Percentiles rank a stretch among this genome's conserved stretches.
phyloP scores from a whole-genome alignment of 1,140 invertebrate species.

The Diachasma alloeum region DNA sequence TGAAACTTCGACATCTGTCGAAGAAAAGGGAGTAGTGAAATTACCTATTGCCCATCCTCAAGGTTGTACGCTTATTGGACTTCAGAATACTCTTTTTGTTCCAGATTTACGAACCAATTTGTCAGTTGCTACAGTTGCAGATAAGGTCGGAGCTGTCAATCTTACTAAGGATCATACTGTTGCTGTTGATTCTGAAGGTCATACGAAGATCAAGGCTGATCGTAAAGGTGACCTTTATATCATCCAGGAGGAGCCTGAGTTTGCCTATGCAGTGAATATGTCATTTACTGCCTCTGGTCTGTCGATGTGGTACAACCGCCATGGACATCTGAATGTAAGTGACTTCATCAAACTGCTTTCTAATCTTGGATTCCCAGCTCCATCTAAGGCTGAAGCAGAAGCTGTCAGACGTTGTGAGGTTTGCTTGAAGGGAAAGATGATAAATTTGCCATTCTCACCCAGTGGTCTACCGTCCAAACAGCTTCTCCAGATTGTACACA shows the following conservation, averaged over 20 bases:
- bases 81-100: constrained; percentile 38
- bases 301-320: constrained; percentile 25
- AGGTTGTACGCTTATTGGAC: constrained; percentile 16
- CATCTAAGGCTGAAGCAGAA: neutral
- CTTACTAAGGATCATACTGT: constrained; percentile 11
- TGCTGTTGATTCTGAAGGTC: neutral
- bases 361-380: neutral
- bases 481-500: constrained; percentile 48
- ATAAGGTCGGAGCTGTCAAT: constrained; percentile 29
- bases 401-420: constrained; percentile 32
- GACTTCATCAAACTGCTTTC: constrained; percentile 13
- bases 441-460: constrained; percentile 39
- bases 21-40: constrained; percentile 19
- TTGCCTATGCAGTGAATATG: neutral
- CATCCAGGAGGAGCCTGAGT: neutral
- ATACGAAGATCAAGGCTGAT: neutral
- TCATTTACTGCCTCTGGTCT: neutral
- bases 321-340: constrained; percentile 28
- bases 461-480: constrained; percentile 29
- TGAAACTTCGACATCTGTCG: constrained; percentile 5
- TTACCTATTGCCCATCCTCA: neutral
- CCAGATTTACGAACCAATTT: constrained; percentile 39
- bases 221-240: constrained; percentile 25
- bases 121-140: constrained; percentile 39
- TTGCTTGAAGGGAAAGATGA: constrained; percentile 46